Conservation (phyloP, 1,140 invertebrate species). For the Zaprionus davidi region DNA sequence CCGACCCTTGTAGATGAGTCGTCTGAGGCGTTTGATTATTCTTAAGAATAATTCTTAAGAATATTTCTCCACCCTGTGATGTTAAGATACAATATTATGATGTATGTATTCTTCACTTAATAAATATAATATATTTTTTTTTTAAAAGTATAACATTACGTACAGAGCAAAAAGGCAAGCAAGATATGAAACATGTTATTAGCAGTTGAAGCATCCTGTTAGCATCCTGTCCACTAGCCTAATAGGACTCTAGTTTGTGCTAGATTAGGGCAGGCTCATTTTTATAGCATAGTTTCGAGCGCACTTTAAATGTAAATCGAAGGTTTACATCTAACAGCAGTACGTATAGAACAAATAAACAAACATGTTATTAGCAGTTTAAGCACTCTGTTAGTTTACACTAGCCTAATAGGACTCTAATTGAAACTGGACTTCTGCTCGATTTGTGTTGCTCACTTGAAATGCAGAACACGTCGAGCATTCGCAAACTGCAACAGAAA, state of each 20-base stretch:
- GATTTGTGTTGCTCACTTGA: not conserved
- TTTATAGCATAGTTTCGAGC: not conserved
- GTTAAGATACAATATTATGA: no score
- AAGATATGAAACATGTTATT: not conserved
- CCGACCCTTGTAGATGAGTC: no score
- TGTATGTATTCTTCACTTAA: no score
- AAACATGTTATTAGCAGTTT: not conserved
- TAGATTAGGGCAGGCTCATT: not conserved
- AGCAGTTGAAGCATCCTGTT: not conserved
- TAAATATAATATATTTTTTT: no score
- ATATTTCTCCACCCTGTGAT: no score
- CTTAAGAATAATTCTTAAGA: no score
- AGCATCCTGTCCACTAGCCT: not conserved
- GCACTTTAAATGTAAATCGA: no score
- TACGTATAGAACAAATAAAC: not conserved
- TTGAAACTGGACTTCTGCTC: not conserved
- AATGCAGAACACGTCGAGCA: not conserved
- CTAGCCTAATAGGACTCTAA: not conserved
- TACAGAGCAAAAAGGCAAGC: not conserved
- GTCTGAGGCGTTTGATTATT: no score
- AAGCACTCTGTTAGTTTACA: conserved; percentile 4
- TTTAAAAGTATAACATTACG: no score
- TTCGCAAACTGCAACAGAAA: conserved; percentile 6
- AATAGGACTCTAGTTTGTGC: not conserved
- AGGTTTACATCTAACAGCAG: no score